Evolutionary conservation across 1,140 invertebrate species (phyloP).

Genomic region (Rhyzopertha dominica): DNA sequence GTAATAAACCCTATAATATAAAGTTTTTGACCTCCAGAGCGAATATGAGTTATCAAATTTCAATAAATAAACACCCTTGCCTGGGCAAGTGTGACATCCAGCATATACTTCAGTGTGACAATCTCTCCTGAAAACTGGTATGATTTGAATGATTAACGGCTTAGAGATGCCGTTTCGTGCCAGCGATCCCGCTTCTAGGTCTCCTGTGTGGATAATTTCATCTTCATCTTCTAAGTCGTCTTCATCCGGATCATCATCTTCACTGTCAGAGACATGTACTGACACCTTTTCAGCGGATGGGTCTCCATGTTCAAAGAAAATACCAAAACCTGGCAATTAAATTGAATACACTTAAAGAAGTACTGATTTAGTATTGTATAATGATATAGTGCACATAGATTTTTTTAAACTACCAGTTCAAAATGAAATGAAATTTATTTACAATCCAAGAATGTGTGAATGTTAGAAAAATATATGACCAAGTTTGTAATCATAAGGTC

Average conservation of each 20-base stretch:
- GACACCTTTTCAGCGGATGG: slow-evolving; percentile 78
- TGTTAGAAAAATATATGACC: too few species aligned
- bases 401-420: too few species aligned
- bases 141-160: slow-evolving; percentile 53
- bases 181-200: slow-evolving; percentile 40
- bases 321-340: slow-evolving; percentile 97
- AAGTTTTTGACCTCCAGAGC: slow-evolving; percentile 96
- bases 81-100: slow-evolving; percentile 94
- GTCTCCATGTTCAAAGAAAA: slow-evolving; percentile 97
- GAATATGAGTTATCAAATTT: slow-evolving; percentile 99
- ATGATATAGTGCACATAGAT: too few species aligned
- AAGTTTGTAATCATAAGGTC: too few species aligned
- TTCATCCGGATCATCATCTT: slow-evolving; percentile 78
- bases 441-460: too few species aligned
- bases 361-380: too few species aligned
- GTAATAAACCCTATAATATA: slow-evolving; percentile 98
- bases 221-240: slow-evolving; percentile 64
- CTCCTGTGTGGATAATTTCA: slow-evolving; percentile 40
- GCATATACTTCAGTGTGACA: slow-evolving; percentile 96
- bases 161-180: slow-evolving; percentile 27
- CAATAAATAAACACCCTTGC: slow-evolving; percentile 93
- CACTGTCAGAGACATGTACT: slow-evolving; percentile 86
- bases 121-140: slow-evolving; percentile 92
- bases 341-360: too few species aligned
- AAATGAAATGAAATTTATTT: too few species aligned